These are phyloP conservation scores for Zingel zingel DNA, from an alignment of 2,113 vertebrate species.

Conservation along the genomic window DNA sequence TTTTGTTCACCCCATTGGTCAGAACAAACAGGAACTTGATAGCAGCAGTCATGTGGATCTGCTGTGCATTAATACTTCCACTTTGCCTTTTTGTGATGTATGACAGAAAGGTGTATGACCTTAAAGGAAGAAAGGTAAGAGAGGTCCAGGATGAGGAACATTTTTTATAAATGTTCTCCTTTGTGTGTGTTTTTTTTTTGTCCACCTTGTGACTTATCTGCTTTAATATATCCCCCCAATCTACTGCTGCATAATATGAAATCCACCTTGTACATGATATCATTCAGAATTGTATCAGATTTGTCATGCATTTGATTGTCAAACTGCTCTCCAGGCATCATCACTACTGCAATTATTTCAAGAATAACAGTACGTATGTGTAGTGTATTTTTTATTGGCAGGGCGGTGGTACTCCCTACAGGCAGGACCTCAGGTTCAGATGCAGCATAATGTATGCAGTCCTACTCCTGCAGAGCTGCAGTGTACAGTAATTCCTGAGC, in stretches of 20 bases:
- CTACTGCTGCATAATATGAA: neutral
- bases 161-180: neutral
- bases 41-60: constrained; percentile 36
- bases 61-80: constrained; percentile 20
- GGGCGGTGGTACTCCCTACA: constrained; percentile 54
- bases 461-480: constrained; percentile 60
- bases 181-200: neutral
- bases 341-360: constrained; percentile 19
- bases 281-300: neutral
- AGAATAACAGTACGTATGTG: constrained; percentile 28
- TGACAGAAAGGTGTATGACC: constrained; percentile 1
- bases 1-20: constrained; percentile 46
- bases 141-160: neutral
- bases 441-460: constrained; percentile 74
- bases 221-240: neutral
- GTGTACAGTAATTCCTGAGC: constrained; percentile 69
- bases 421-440: constrained; percentile 65
- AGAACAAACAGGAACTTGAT: constrained; percentile 62
- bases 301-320: neutral
- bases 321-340: constrained; percentile 4
- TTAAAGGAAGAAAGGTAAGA: neutral
- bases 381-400: constrained; percentile 70
- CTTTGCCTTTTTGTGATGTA: constrained; percentile 25
- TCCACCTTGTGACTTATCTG: neutral
- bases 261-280: neutral